Percentiles rank a stretch among this genome's conserved stretches.
These are phyloP conservation scores for Halocynthia aurantium DNA, from an alignment of 23 tunicate species.

Conservation along the genomic window DNA sequence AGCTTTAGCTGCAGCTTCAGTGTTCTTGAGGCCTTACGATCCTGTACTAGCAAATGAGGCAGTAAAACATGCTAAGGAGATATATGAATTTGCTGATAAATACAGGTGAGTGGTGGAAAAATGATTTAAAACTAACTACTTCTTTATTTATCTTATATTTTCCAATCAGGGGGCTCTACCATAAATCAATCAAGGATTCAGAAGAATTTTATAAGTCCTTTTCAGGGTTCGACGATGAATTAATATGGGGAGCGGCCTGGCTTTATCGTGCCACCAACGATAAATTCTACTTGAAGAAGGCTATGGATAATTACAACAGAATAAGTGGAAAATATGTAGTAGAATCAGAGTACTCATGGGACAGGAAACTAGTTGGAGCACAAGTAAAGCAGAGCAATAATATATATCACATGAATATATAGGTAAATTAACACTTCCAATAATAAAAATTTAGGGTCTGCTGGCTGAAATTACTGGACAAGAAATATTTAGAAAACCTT, in stretches of 20 bases:
- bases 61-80: constrained; percentile 11
- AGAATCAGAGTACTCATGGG: constrained; percentile 24
- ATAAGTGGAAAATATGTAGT: constrained; percentile 23
- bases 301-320: not conserved
- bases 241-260: constrained; percentile 30
- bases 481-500: constrained; percentile 42
- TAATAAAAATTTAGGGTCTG: constrained; percentile 43
- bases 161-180: constrained; percentile 19
- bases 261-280: constrained; percentile 15
- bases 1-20: constrained; percentile 14
- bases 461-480: constrained; percentile 88
- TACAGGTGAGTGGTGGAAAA: constrained; percentile 3
- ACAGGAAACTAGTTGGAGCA: constrained; percentile 16
- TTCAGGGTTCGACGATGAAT: constrained; percentile 24
- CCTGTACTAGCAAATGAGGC: constrained; percentile 9
- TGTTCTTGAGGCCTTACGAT: constrained; percentile 1
- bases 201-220: constrained; percentile 7
- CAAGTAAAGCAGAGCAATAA: constrained; percentile 5
- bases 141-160: not conserved
- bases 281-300: not conserved
- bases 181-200: constrained; percentile 14
- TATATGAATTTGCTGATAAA: constrained; percentile 19
- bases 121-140: not conserved
- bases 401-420: not conserved
- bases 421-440: not conserved